A percentile compares a stretch with the other conserved stretches of the same genome.
These are phyloP conservation scores for Rosalia funebris DNA, from an alignment of 2,888 invertebrate genomes.

Conservation along the genomic window DNA sequence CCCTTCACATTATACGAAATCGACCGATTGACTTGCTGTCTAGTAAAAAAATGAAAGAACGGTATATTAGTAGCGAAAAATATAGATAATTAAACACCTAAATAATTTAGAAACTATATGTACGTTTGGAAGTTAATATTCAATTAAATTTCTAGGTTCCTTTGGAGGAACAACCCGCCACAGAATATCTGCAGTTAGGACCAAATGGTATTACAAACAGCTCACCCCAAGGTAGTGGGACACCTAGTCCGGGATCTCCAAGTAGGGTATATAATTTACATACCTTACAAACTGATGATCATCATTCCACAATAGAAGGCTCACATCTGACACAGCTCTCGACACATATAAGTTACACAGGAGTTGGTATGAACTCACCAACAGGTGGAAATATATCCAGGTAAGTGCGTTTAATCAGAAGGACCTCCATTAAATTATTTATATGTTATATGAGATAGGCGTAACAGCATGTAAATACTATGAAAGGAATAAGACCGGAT, in stretches of 20 bases:
- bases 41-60: too few relatives aligned
- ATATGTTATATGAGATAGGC: too few relatives aligned
- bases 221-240: conserved; percentile 58
- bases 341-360: conserved; percentile 60
- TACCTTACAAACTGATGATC: conserved; percentile 49
- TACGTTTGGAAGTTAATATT: too few relatives aligned
- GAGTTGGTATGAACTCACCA: conserved; percentile 40
- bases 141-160: conserved; percentile 53
- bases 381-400: conserved; percentile 27
- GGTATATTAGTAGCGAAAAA: too few relatives aligned
- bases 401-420: conserved; percentile 32
- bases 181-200: conserved; percentile 58
- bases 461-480: too few relatives aligned
- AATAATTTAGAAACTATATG: too few relatives aligned
- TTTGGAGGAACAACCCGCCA: conserved; percentile 54
- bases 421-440: too few relatives aligned
- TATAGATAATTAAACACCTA: too few relatives aligned
- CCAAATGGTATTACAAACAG: conserved; percentile 52
- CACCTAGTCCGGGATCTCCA: conserved; percentile 58
- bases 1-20: too few relatives aligned
- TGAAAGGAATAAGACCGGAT: too few relatives aligned
- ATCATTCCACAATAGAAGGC: conserved; percentile 48
- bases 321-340: conserved; percentile 60
- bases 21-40: too few relatives aligned
- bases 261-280: conserved; percentile 38